Evolutionary conservation across 2,113 vertebrate genomes (phyloP), one percentile per base, ranked within the genome.

Genomic region (Phrynosoma blainvillii): DNA sequence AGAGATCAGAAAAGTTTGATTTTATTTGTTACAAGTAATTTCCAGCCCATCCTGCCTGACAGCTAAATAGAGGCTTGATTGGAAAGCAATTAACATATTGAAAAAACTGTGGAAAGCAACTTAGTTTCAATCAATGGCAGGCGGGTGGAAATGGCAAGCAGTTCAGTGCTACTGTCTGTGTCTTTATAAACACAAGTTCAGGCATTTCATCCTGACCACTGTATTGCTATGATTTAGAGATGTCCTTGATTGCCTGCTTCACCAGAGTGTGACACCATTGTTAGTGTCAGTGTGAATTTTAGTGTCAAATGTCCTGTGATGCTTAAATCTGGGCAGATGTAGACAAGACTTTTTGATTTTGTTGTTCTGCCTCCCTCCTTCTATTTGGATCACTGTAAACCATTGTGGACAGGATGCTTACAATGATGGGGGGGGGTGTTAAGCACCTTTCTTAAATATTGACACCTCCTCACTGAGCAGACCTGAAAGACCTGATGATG

Each of bases 71-170:
- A 78, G 1, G 6, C 79, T 56, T 40, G 56, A 18, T 1, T 89
- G 70, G 82, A 90, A 90, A 93, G 83, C 80, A 91, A 88, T 85
- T 79, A 2, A 11, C 82, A 84, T 82, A 85, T 79, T 89, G 42
- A 30, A 59, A 59, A 76, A 84, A 54, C 32, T 7, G 13, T 30
- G 76, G 20, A 77, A 71, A 87, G 84, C 89, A 56, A 65, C 68
- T 71, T 82, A 56, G 23, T 84, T 62, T 84, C 71, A 87, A 10
- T 79, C 79, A 89, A 52, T n/a, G 76, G 32, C 36, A 86, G 80
- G 82, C 70, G 0, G 71, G 78, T 85, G 4, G 82, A 90, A 86
- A 7, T 89, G 79, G 79, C 79, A 78, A 47, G 32, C 52, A 78
- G 54, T 83, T 83, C 52, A 65, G 32, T 47, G 32, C 36, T 70